A percentile compares a stretch with the other conserved stretches of the same genome.
Evolutionary conservation across 2,888 invertebrate species (phyloP).

Genomic region (Stegophylla sp.): DNA sequence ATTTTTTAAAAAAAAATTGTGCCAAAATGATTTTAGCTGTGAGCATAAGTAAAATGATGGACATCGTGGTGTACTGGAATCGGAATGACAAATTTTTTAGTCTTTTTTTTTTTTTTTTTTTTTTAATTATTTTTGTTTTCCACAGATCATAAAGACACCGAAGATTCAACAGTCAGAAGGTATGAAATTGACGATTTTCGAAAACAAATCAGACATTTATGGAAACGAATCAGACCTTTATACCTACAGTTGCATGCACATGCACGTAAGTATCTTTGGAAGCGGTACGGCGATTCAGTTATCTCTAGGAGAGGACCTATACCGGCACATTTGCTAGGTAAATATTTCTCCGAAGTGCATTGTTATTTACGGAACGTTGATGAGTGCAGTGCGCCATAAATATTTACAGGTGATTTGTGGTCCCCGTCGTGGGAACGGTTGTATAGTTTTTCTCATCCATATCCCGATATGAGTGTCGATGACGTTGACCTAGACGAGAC

Average conservation of each 20-base stretch:
- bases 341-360: conserved; percentile 59
- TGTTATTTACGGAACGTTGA: too few relatives aligned
- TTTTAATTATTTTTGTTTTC: too few relatives aligned
- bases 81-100: too few relatives aligned
- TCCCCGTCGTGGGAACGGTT: conserved; percentile 79
- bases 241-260: conserved; percentile 86
- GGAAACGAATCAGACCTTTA: conserved; percentile 78
- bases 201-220: conserved; percentile 73
- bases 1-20: too few relatives aligned
- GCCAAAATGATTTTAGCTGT: too few relatives aligned
- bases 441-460: conserved; percentile 75
- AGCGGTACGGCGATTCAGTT: conserved; percentile 75
- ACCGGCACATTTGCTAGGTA: conserved; percentile 79
- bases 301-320: conserved; percentile 75
- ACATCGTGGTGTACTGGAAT: too few relatives aligned
- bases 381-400: neutral
- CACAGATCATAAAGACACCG: conserved; percentile 74
- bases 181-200: conserved; percentile 78
- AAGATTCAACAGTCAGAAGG: conserved; percentile 75
- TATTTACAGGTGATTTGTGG: conserved; percentile 79
- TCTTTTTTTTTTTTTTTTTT: neutral
- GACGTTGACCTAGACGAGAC: conserved; percentile 65
- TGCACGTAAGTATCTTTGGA: conserved; percentile 75
- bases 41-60: too few relatives aligned
- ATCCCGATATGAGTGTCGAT: conserved; percentile 63